phyloP scores from a whole-genome alignment of 2,888 invertebrate species.

The Clanis bilineata region DNA sequence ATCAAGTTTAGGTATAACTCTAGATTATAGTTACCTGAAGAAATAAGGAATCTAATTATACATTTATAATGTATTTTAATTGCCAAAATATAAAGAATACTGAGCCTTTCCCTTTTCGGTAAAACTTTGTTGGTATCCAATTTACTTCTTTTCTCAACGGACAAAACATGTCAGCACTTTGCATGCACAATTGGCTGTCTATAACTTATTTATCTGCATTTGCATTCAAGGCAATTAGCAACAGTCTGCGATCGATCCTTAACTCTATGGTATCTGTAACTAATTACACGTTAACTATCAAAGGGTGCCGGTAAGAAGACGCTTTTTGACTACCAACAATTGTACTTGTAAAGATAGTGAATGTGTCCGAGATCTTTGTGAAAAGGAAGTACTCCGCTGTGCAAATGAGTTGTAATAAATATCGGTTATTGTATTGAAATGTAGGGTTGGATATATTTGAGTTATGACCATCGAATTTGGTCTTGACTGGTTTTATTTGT shows the following conservation, averaged over 20 bases:
- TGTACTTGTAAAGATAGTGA: slow-evolving; percentile 4
- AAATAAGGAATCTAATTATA: no score
- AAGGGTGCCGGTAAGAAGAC: slow-evolving; percentile 26
- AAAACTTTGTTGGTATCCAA: not conserved
- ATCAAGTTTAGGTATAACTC: no score
- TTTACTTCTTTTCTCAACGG: not conserved
- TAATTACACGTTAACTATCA: slow-evolving; percentile 45
- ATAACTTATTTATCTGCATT: slow-evolving; percentile 22
- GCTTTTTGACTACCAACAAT: slow-evolving; percentile 38
- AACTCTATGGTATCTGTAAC: slow-evolving; percentile 51
- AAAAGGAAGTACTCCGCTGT: slow-evolving; percentile 22
- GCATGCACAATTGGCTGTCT: not conserved
- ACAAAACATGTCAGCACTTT: not conserved
- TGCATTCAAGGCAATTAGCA: slow-evolving; percentile 32
- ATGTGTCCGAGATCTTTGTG: slow-evolving; percentile 40
- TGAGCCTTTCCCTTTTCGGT: not conserved
- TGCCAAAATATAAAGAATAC: not conserved
- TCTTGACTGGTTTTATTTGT: not conserved
- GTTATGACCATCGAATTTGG: not conserved
- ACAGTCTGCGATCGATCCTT: slow-evolving; percentile 37
- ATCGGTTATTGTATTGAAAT: slow-evolving; percentile 44
- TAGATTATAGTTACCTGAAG: no score
- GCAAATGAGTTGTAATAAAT: slow-evolving; percentile 60
- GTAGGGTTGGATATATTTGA: slow-evolving; percentile 44
- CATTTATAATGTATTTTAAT: no score